Base-by-base conservation (phyloP, 2,888 invertebrate species). In the Thera britannica region DNA sequence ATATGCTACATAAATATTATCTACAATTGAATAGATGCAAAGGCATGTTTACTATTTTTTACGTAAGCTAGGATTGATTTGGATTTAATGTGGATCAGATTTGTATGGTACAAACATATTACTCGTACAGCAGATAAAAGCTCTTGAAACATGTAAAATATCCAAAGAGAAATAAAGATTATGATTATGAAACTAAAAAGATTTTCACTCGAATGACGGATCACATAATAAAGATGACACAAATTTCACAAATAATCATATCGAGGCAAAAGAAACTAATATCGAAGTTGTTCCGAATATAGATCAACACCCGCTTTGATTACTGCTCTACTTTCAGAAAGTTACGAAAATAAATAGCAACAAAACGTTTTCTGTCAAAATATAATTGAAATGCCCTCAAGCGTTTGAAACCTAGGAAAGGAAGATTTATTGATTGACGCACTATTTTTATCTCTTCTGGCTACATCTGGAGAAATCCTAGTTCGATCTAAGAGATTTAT, bases 401-500 rank as follows among this genome's bases (percentile, higher is more conserved):
- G 41, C 56, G 63, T 38, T 38, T 38, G 48, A 12, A 60, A 36
- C 35, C 51, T 61, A 46, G 44, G 57, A 62, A 57, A 60, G 46
- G 55, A 44, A 51, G 49, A 55, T 72, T 57, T 72, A 71, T 73
- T 62, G 58, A 52, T 54, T 65, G 62, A 64, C 63, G 36, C 36
- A 67, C 58, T 75, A 74, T 70, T 74, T 75, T 68, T 68, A 69
- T 41, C 34, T 11, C 56, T 71, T 79, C 79, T 48, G 52, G 66
- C 58, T 58, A 34, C 46, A 44, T 8, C 52, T 34, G 46, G 46
- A 48, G 34, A 35, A 75, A 72, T 72, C 69, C 75, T 80, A 84
- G 74, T 83, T 82, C 78, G 78, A 85, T 83, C 76, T 80, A 75
- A 75, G 83, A 79, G 87, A 89, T 89, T 87, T 87, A 88, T 83